Evolutionary conservation across 1,140 invertebrate species (phyloP).

Genomic region (Stegodyphus mimosarum): DNA sequence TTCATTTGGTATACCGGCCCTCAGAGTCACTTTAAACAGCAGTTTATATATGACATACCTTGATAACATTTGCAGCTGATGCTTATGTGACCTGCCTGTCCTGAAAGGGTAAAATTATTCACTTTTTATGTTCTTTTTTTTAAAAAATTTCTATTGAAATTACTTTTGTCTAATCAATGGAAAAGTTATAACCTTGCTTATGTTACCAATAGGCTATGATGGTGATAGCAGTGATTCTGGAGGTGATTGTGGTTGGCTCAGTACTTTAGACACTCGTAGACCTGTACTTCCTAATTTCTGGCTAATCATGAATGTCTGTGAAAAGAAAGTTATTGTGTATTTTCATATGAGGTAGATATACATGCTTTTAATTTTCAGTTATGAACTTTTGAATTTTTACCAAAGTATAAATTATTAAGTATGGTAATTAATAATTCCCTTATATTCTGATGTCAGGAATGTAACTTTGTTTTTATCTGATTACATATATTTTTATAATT

Average conservation of each 20-base stretch:
- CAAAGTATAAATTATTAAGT: background rate
- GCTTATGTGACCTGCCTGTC: too few species aligned
- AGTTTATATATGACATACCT: too few species aligned
- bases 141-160: background rate
- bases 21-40: too few species aligned
- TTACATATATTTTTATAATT: too few species aligned
- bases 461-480: too few species aligned
- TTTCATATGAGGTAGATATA: conserved; percentile 74
- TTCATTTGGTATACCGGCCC: too few species aligned
- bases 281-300: conserved; percentile 79
- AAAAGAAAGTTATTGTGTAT: conserved; percentile 75
- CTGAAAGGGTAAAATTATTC: background rate
- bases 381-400: background rate
- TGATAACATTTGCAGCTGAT: too few species aligned
- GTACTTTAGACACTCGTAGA: conserved; percentile 71
- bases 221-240: conserved; percentile 76
- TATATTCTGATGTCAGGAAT: too few species aligned
- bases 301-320: conserved; percentile 77
- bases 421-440: too few species aligned
- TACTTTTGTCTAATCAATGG: background rate
- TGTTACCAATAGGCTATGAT: conserved; percentile 70
- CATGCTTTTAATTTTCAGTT: too few species aligned
- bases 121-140: background rate
- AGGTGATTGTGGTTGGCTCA: conserved; percentile 75
- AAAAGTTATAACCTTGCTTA: background rate